Conservation (phyloP, 2,888 invertebrate genomes). For the Lasioglossum zephyrum region DNA sequence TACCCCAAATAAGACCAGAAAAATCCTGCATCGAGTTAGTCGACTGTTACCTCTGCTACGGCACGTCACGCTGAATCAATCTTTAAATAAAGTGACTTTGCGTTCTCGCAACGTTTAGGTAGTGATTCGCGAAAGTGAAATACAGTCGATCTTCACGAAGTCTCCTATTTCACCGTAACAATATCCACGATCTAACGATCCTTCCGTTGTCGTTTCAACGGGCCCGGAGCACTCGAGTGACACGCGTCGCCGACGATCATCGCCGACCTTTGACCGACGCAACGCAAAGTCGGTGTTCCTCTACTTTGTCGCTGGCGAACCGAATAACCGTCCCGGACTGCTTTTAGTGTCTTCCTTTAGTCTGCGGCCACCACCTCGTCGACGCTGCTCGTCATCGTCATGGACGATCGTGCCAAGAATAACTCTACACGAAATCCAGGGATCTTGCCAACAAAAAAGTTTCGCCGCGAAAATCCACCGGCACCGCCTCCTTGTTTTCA, state of each 20-base stretch:
- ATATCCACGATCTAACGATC: neutral
- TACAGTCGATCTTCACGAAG: too few relatives aligned
- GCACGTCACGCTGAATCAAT: too few relatives aligned
- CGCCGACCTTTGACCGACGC: slow-evolving; percentile 27
- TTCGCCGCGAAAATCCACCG: neutral
- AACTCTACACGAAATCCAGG: slow-evolving; percentile 79
- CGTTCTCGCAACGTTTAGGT: too few relatives aligned
- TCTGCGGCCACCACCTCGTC: slow-evolving; percentile 46
- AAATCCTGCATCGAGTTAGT: too few relatives aligned
- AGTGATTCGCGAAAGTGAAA: too few relatives aligned
- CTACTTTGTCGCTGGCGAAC: slow-evolving; percentile 64
- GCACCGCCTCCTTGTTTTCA: neutral
- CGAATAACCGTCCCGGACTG: slow-evolving; percentile 65
- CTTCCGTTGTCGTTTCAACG: neutral
- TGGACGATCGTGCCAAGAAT: slow-evolving; percentile 73
- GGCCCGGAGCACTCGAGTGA: neutral
- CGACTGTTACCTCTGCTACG: too few relatives aligned
- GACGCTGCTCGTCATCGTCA: slow-evolving; percentile 70
- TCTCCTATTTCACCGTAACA: too few relatives aligned
- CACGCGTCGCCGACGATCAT: neutral
- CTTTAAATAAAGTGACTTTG: too few relatives aligned
- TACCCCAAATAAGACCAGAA: too few relatives aligned
- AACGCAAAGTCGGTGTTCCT: slow-evolving; percentile 25
- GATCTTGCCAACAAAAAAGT: slow-evolving; percentile 84
- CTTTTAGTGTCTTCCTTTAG: slow-evolving; percentile 35